phyloP scores from a whole-genome alignment of 1,140 invertebrate genomes.

The Andrena cerasifolii region DNA sequence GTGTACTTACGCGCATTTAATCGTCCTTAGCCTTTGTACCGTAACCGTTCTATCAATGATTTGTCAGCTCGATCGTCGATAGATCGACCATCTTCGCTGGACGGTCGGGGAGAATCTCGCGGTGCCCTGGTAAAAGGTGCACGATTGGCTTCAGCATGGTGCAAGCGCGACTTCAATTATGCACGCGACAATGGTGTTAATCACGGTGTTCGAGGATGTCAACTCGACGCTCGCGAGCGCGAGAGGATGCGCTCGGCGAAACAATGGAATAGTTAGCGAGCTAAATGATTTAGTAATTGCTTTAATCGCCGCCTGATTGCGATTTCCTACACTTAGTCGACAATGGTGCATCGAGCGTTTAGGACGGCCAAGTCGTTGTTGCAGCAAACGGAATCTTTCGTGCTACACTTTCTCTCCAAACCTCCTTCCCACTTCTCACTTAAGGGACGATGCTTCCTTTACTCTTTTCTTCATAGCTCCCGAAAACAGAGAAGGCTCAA shows the following conservation, averaged over 20 bases:
- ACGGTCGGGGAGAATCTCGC: too few relatives aligned
- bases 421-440: slow-evolving; percentile 41
- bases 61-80: background rate
- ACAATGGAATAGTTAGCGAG: slow-evolving; percentile 31
- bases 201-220: background rate
- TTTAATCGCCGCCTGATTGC: slow-evolving; percentile 30
- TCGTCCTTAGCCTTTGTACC: slow-evolving; percentile 14
- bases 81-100: background rate
- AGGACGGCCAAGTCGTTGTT: background rate
- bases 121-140: background rate
- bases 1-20: slow-evolving; percentile 1
- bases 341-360: background rate
- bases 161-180: background rate
- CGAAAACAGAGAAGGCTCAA: slow-evolving; percentile 32
- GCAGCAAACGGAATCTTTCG: background rate
- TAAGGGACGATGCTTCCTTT: background rate
- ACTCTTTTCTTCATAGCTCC: background rate
- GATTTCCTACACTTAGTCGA: slow-evolving; percentile 25
- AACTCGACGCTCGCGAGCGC: background rate
- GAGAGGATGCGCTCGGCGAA: background rate
- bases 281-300: slow-evolving; percentile 51
- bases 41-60: background rate
- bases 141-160: background rate
- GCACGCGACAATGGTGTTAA: slow-evolving; percentile 16
- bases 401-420: background rate